Conservation (phyloP, 1,140 invertebrate species). For the Leptinotarsa defecta region DNA sequence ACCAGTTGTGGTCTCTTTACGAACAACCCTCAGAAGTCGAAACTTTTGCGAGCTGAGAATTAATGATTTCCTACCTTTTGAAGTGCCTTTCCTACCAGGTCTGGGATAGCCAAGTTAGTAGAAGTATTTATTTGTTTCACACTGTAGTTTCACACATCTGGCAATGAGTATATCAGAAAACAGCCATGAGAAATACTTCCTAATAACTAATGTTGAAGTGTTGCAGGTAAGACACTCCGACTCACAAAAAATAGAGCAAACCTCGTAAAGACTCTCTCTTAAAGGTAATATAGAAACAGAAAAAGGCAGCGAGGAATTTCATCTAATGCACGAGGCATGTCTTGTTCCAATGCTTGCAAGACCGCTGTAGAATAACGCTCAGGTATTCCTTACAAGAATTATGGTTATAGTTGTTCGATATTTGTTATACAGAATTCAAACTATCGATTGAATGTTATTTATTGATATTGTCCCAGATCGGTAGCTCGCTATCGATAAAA, state of each 20-base stretch:
- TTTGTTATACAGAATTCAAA: slow-evolving; percentile 29
- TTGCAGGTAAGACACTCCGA: background rate
- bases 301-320: slow-evolving; percentile 8
- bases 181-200: background rate
- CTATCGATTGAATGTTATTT: slow-evolving; percentile 27
- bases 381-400: slow-evolving; percentile 28
- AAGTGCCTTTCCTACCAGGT: background rate
- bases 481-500: slow-evolving; percentile 25
- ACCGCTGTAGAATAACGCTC: slow-evolving; percentile 17
- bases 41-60: no score
- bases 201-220: background rate
- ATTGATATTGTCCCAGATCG: slow-evolving; percentile 25
- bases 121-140: background rate
- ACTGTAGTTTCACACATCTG: background rate
- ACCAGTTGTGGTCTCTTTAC: no score
- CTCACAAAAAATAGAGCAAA: background rate
- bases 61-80: background rate
- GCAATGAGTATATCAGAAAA: background rate
- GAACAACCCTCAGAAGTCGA: no score
- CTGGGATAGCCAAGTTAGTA: background rate
- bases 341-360: slow-evolving; percentile 11
- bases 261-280: background rate
- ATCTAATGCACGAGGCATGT: slow-evolving; percentile 17
- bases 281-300: background rate
- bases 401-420: slow-evolving; percentile 28